Evolutionary conservation across 2,797 vertebrate species (phyloP).

Genomic region (Xerus rutilus): DNA sequence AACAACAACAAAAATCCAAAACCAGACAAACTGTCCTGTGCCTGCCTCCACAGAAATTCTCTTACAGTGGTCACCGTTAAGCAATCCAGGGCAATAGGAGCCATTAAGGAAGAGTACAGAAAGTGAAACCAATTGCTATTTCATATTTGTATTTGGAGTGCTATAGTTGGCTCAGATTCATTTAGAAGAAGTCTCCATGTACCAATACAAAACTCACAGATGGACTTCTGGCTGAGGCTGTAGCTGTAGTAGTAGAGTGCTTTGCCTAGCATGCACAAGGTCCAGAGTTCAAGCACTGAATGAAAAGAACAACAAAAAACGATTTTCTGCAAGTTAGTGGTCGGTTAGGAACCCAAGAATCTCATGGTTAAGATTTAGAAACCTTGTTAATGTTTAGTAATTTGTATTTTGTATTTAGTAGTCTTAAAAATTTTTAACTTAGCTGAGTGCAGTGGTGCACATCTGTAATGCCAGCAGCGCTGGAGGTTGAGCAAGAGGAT

Average conservation of each 20-base stretch:
- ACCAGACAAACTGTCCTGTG: not conserved
- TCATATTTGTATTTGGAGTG: not conserved
- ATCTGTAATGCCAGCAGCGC: too few relatives aligned
- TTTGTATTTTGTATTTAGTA: not conserved
- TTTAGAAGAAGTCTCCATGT: not conserved
- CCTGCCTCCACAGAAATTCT: not conserved
- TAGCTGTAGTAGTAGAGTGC: not conserved
- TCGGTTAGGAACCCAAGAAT: not conserved
- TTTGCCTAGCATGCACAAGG: not conserved
- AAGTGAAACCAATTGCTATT: not conserved
- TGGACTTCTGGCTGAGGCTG: too few relatives aligned
- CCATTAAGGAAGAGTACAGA: accelerated
- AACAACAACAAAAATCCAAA: not conserved
- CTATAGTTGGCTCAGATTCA: not conserved
- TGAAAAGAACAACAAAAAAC: not conserved
- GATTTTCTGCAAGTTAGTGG: not conserved
- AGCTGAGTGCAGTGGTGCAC: too few relatives aligned
- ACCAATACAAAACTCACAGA: not conserved
- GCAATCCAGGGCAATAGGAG: not conserved
- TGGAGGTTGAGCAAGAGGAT: too few relatives aligned
- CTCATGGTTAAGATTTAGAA: not conserved
- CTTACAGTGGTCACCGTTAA: not conserved
- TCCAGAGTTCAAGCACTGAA: too few relatives aligned
- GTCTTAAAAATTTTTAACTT: too few relatives aligned
- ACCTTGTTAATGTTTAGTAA: not conserved